Evolutionary conservation across 2,888 invertebrate species (phyloP), one percentile per base, ranked within the genome.

Genomic region (Choreutis nemorana): DNA sequence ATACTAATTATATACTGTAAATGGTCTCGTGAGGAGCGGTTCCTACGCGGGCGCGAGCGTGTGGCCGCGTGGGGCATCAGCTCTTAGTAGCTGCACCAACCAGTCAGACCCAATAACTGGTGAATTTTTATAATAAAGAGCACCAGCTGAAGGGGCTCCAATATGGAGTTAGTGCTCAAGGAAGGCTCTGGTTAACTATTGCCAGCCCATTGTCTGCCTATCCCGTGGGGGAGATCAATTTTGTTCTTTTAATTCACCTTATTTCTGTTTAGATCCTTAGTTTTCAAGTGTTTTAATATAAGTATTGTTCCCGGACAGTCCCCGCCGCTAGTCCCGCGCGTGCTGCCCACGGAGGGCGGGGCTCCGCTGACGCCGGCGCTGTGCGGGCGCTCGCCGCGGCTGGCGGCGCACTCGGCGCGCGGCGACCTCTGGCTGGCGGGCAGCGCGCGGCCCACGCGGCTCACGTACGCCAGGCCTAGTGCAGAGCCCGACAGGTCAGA

Each of bases 1-100:
- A 5, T 7, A 18, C 18, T 18, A 18, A 18, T 18, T n/a, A n/a
- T n/a, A n/a, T n/a, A n/a, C n/a, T n/a, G 83, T 30, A 80, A 83
- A 50, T 85, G 87, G 81, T 92, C 93, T 0, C 81, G 91, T 18
- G 97, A 97, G 57, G 95, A 96, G 57, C 94, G 95, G 59, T 64
- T 97, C 28, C 78, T 95, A 35, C 89, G 94, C 82, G 97, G 97
- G 62, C 73, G 97, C 14, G 95, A 96, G 68, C 83, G 97, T 30
- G 83, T 95, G 23, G 90, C 94, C 0, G 91, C 91, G 0, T 94
- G 92, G 89, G 95, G 97, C 12, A 96, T 97, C 31, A 94, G 94
- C 1, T 91, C 93, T 0, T 97, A 96, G 52, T 94, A 96, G 61
- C 81, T 95, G 29, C 91, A 95, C 48, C n/a, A n/a, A n/a, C n/a